A percentile compares a stretch with the other conserved stretches of the same genome.
Conservation (phyloP, 1,140 invertebrate species). For the Rhagoletis zephyria region DNA sequence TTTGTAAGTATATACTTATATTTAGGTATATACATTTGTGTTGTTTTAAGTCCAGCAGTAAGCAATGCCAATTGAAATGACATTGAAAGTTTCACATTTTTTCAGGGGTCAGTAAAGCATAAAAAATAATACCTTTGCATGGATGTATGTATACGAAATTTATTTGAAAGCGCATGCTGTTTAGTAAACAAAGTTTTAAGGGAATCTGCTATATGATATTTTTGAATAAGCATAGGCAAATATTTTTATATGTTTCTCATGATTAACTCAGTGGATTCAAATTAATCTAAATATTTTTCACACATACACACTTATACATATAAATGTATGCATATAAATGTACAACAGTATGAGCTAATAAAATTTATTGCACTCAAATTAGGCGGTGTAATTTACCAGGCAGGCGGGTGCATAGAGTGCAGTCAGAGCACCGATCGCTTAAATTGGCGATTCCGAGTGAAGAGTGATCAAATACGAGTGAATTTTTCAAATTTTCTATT, state of each 20-base stretch:
- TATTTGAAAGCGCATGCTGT: neutral
- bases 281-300: too few species aligned
- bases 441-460: neutral
- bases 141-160: too few species aligned
- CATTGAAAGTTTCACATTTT: constrained; percentile 18
- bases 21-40: neutral
- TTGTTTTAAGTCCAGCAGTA: neutral
- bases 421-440: neutral
- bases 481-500: neutral
- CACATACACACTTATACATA: too few species aligned
- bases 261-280: too few species aligned
- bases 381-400: neutral
- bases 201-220: too few species aligned
- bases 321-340: too few species aligned
- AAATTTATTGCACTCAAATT: too few species aligned
- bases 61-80: constrained; percentile 15
- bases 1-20: neutral
- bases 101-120: neutral
- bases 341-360: too few species aligned
- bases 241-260: too few species aligned
- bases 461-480: neutral
- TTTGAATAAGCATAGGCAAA: too few species aligned
- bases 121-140: neutral
- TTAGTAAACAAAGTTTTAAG: neutral
- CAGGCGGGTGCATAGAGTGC: neutral